Conservation (phyloP, 2,113 vertebrate genomes). For the Falcunculus frontatus region DNA sequence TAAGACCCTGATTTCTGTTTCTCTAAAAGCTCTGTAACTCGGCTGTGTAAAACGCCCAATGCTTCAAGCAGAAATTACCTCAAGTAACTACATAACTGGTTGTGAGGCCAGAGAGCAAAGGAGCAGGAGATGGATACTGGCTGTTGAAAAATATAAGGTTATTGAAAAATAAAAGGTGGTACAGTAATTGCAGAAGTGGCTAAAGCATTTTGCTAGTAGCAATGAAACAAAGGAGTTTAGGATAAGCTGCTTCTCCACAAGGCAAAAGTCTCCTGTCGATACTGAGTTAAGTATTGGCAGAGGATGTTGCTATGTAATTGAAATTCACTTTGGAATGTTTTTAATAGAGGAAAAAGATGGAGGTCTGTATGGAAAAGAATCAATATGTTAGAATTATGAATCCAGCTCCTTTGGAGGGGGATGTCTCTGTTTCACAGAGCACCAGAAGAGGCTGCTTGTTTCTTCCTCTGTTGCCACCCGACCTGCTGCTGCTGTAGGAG, state of each 20-base stretch:
- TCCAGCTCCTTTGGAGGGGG: rapidly evolving
- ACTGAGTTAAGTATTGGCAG: background rate
- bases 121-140: background rate
- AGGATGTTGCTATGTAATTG: background rate
- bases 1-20: background rate
- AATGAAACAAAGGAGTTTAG: background rate
- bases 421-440: background rate
- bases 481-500: rapidly evolving
- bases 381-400: background rate
- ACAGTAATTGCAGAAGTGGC: background rate
- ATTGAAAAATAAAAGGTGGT: background rate
- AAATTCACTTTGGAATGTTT: background rate
- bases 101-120: background rate
- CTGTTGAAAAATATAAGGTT: background rate
- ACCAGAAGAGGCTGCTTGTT: background rate
- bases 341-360: background rate
- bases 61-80: background rate
- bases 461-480: background rate
- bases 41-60: background rate
- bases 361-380: background rate
- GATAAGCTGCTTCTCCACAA: background rate
- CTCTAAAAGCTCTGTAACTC: background rate
- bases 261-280: background rate
- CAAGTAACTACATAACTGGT: background rate
- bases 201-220: background rate